Base-by-base conservation (phyloP, 1,140 invertebrate species). In the Panagrolaimus sp. region DNA sequence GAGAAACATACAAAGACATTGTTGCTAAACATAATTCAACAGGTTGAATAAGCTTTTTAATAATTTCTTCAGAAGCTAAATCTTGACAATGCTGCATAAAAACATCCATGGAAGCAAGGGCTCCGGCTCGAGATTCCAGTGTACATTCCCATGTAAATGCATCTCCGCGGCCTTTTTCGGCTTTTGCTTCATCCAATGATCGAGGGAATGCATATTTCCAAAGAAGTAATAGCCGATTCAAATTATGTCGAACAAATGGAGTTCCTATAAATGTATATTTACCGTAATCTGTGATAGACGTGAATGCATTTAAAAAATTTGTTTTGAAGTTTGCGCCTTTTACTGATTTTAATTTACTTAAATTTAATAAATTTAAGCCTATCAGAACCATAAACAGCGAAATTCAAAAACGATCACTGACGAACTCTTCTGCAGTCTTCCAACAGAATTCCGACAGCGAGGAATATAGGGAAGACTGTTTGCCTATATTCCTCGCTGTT, bases 131-230 rank as follows among this genome's bases (percentile, higher is more conserved):
- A 15, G 93, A 93, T 87, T 98, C 94, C 58, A 99, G 85, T 1
- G 94, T 96, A 21, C 98, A 91, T 72, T 97, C 94, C 96, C 96
- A 98, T 47, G 95, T 98, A 83, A 98, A 98, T 0, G 93, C 91
- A 87, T 98, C 96, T 8, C 96, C 96, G 70, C 95, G 88, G 8
- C 44, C 68, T 83, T 96, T 97, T 85, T 98, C 95, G 8, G 91
- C 93, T 80, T 98, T 95, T 24, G 98, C 86, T 84, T 98, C 94
- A 82, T 96, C 96, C 38, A 89, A 89, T 0, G 93, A 96, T 48
- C 93, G 87, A 0, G 96, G 95, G 84, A 99, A 98, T 32, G 94
- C 94, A 85, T 96, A 96, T 77, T 93, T 89, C 96, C 96, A 99
- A 3, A 99, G 84, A 4, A 96, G 84, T 67, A 97, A 83, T 90